Evolutionary conservation across 2,888 invertebrate species (phyloP), one percentile per base, ranked within the genome.

Genomic region (Encarsia formosa): DNA sequence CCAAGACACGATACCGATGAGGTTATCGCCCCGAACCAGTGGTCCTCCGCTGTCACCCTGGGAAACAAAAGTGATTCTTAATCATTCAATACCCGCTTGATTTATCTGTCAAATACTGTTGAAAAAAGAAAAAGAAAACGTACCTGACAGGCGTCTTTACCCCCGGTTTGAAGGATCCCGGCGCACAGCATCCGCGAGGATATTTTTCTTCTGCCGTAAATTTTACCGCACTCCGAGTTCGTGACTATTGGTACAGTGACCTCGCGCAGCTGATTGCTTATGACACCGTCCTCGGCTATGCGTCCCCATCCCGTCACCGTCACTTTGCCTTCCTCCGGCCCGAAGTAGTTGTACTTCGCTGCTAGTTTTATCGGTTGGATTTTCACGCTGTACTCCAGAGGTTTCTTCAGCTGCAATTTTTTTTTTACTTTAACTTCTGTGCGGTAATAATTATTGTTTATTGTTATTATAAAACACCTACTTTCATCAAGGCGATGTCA

Each of bases 11-110:
- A 81, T 73, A 34, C 81, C 81, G 41, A 81, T 66, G 37, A 81
- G 67, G 45, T 67, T 65, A 35, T 71, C 71, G 40, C 72, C 66
- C 45, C 74, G 70, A n/a, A 78, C 79, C 26, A 81, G 65, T 37
- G 81, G 81, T n/a, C 81, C 81, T 3, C 81, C 81, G n/a, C 80
- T 80, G 65, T 81, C 81, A 1, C 80, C 81, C 68, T 80, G 77
- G 16, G 39, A 41, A 37, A 29, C 13, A 29, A 29, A 9, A 8
- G 29, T 9, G 13, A 9, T 29, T 29, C 29, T 16, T 37, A 5
- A 5, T 5, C 37, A 5, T 5, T 11, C 8, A 37, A 5, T 11
- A 37, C 6, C 15, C 18, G 4, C 18, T 18, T 15, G 4, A 37
- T 26, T 15, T 15, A 16, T 15, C 22, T 39, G 20, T 22, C 22